Percentiles rank a stretch among this genome's conserved stretches.
These are phyloP conservation scores for Protosalanx chinensis DNA, from an alignment of 2,797 vertebrate genomes.

Conservation along the genomic window DNA sequence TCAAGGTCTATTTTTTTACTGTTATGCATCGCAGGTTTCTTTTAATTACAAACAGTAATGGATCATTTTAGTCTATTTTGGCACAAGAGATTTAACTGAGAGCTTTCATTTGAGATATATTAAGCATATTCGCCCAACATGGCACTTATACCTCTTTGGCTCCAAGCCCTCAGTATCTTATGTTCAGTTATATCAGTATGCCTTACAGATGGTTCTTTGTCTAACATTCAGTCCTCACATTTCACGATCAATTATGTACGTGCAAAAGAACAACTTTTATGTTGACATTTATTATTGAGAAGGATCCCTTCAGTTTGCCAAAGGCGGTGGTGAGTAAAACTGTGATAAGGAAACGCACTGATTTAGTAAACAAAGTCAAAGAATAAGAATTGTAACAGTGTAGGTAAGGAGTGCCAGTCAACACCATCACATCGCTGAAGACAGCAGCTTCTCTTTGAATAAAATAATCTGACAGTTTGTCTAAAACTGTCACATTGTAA, in stretches of 20 bases:
- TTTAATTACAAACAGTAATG: too few species aligned
- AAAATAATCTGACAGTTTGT: not conserved
- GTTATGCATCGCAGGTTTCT: too few species aligned
- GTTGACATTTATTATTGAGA: conserved; percentile 64
- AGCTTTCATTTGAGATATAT: too few species aligned
- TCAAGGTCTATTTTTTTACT: too few species aligned
- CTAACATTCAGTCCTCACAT: conserved; percentile 60
- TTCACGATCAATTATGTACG: conserved; percentile 46
- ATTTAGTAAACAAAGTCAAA: not conserved
- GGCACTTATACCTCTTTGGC: too few species aligned
- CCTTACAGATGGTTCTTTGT: conserved; percentile 76
- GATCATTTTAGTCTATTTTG: too few species aligned
- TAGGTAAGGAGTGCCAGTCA: not conserved
- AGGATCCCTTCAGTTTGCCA: not conserved
- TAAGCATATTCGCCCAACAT: too few species aligned
- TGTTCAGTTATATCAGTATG: conserved; percentile 84
- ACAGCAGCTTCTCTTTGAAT: too few species aligned
- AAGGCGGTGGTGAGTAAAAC: not conserved
- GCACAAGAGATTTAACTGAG: too few species aligned
- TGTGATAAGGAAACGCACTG: not conserved
- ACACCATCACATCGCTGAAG: not conserved
- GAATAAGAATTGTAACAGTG: not conserved
- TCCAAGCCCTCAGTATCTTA: conserved; percentile 40
- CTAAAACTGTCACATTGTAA: not conserved
- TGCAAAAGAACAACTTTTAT: conserved; percentile 74